Percentiles rank a stretch among this genome's conserved stretches.
Evolutionary conservation across 2,888 invertebrate genomes (phyloP).

Genomic region (Oxytorus armatus): DNA sequence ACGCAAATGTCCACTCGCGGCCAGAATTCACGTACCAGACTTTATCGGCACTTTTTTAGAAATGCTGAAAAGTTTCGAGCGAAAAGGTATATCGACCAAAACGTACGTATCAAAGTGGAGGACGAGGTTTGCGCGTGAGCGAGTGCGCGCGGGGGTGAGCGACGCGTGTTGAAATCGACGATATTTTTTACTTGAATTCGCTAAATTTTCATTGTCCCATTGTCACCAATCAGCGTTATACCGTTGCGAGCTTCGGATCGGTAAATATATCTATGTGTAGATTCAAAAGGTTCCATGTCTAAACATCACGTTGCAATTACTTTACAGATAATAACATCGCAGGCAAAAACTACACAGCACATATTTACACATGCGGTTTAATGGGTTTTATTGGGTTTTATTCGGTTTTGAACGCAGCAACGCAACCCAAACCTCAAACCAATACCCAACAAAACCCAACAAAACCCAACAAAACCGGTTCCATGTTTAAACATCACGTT

Average conservation of each 20-base stretch:
- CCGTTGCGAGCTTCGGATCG: not conserved
- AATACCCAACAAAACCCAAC: too few species aligned
- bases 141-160: constrained; percentile 5
- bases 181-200: constrained; percentile 63
- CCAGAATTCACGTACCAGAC: not conserved
- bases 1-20: not conserved
- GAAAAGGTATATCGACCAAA: not conserved
- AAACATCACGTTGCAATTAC: too few species aligned
- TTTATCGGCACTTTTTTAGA: constrained; percentile 4
- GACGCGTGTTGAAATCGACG: constrained; percentile 8
- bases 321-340: too few species aligned
- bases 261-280: constrained; percentile 1
- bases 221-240: constrained; percentile 20
- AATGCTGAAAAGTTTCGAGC: constrained; percentile 2
- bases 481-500: too few species aligned
- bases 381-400: too few species aligned
- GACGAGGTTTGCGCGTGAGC: not conserved
- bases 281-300: not conserved
- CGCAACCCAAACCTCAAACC: too few species aligned
- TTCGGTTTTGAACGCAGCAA: too few species aligned
- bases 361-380: too few species aligned
- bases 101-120: not conserved
- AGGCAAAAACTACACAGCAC: too few species aligned
- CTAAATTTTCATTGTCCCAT: constrained; percentile 59
- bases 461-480: too few species aligned